Base-by-base conservation (phyloP, 2,113 vertebrate genomes). In the Machaerirhynchus nigripectus region DNA sequence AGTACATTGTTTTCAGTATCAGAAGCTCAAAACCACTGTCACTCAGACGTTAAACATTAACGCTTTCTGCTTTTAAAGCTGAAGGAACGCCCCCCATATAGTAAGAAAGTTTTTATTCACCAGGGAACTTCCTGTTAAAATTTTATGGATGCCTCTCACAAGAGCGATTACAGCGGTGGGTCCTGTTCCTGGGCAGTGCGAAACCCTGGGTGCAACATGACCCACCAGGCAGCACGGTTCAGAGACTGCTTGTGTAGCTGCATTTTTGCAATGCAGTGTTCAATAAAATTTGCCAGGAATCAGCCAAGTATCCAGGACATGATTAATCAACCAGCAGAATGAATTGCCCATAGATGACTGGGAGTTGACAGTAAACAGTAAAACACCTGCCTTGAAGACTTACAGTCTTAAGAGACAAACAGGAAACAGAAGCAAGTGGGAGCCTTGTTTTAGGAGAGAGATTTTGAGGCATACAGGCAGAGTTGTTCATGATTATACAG, bases 1-100 rank as follows among this genome's bases (percentile, higher is more conserved):
- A 95, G 80, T 75, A 49, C 85, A 84, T 97, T 96, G 93, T 90
- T 80, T 86, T 70, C 76, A 70, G 69, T 79, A 61, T 91, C 83
- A 94, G 79, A 55, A 93, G 65, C 88, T 84, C 70, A 89, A 93
- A 93, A 87, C 65, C 86, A 86, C 80, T 96, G 95, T 94, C 95
- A 90, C 73, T 96, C 69, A 71, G 69, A 90, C 26, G 95, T 97
- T 97, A 95, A 96, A 94, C 81, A 95, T 97, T 97, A 96, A 95
- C 57, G 0, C 65, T 69, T 97, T 95, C 50, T 89, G 65, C 77
- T 89, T 92, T 95, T 86, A 92, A 94, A 89, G 76, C 68, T 94
- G 71, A 76, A 93, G 81, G 59, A 95, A 82, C 60, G 0, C 26
- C 31, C 63, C 53, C 26, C 56, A 15, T 49, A 40, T 55, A 75